A percentile compares a stretch with the other conserved stretches of the same genome.
Evolutionary conservation across 2,797 vertebrate species (phyloP).

Genomic region (Uromys caudimaculatus): DNA sequence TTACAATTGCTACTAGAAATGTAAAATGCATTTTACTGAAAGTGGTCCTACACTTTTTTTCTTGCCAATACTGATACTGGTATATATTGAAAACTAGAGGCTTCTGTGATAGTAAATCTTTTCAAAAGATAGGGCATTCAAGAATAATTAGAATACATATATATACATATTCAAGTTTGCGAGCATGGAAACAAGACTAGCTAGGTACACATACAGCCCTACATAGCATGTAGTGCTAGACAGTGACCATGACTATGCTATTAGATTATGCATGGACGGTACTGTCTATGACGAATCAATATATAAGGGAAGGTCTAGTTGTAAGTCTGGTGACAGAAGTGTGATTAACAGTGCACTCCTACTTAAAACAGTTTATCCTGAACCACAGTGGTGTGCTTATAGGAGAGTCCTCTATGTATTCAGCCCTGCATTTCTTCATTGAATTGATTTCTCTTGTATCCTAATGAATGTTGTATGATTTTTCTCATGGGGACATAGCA

Average conservation of each 20-base stretch:
- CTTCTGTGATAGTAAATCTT: neutral
- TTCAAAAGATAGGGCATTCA: neutral
- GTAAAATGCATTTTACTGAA: neutral
- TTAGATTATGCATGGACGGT: neutral
- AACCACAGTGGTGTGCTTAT: too few relatives aligned
- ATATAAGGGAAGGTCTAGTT: neutral
- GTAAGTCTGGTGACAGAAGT: neutral
- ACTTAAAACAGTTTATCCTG: too few relatives aligned
- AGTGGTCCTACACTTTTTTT: neutral
- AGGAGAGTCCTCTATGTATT: neutral
- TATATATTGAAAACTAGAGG: neutral
- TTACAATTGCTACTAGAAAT: neutral
- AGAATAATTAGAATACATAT: neutral
- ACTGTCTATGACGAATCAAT: neutral
- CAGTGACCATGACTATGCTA: too few relatives aligned
- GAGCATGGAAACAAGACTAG: neutral
- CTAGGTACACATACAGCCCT: neutral
- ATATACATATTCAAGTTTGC: neutral
- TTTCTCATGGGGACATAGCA: neutral
- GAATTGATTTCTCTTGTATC: neutral
- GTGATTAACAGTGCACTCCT: neutral
- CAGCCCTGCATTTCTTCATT: neutral
- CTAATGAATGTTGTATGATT: neutral
- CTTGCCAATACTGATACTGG: neutral
- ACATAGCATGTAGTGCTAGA: neutral